Evolutionary conservation across 2,888 invertebrate species (phyloP).

Genomic region (Teleogryllus oceanicus): DNA sequence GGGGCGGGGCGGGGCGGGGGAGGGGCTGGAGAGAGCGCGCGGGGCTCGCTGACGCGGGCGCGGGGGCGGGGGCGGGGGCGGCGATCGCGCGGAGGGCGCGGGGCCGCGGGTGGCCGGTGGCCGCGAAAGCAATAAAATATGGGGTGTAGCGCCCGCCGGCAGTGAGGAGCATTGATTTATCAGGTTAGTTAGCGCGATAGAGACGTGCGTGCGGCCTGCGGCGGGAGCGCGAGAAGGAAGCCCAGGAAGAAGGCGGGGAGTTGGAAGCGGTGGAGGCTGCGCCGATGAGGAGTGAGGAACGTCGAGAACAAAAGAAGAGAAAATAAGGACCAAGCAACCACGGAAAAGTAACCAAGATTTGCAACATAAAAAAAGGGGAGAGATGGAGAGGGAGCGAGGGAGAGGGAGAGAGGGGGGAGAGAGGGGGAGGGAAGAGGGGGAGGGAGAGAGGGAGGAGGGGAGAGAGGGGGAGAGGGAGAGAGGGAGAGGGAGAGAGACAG

Average conservation of each 20-base stretch:
- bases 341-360: no score
- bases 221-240: not conserved
- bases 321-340: not conserved
- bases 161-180: conserved; percentile 32
- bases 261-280: not conserved
- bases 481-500: no score
- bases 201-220: not conserved
- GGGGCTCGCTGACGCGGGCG: no score
- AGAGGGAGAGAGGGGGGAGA: no score
- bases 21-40: not conserved
- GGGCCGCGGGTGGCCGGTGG: not conserved
- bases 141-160: conserved; percentile 23
- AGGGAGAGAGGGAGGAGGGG: no score
- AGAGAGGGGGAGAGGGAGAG: no score
- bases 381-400: no score
- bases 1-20: not conserved
- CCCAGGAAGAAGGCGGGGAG: not conserved
- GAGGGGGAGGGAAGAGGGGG: no score
- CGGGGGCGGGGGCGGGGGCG: not conserved
- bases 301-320: not conserved
- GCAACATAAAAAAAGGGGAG: no score
- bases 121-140: conserved; percentile 26
- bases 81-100: not conserved
- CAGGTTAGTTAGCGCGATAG: conserved; percentile 30
- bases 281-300: not conserved